Conservation (phyloP, 2,888 invertebrate genomes). For the Stenotaenia linearis region DNA sequence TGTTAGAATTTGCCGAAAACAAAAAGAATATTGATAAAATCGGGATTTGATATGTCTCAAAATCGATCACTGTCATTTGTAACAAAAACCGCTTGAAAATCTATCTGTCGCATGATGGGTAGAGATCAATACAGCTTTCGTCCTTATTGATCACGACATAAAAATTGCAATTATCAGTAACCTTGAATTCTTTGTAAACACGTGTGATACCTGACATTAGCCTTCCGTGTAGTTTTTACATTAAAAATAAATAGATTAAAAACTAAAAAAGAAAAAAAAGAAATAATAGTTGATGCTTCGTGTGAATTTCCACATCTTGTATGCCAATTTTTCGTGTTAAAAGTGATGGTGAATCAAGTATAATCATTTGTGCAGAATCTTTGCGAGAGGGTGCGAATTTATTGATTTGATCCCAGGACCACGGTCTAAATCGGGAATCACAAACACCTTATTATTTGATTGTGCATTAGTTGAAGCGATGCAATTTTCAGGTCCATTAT, state of each 20-base stretch:
- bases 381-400: not conserved
- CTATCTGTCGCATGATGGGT: too few species aligned
- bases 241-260: not conserved
- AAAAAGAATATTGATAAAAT: not conserved
- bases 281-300: not conserved
- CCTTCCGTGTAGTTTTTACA: too few species aligned
- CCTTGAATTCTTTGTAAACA: not conserved
- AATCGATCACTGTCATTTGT: not conserved
- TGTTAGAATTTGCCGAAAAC: not conserved
- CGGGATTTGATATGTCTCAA: not conserved
- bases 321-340: not conserved
- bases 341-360: not conserved
- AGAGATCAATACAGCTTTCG: not conserved
- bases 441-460: not conserved
- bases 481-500: not conserved
- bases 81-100: not conserved
- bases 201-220: too few species aligned
- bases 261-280: not conserved
- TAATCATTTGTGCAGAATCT: not conserved
- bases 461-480: not conserved
- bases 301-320: not conserved
- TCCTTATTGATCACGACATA: not conserved
- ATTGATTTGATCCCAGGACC: not conserved
- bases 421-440: slow-evolving; percentile 1
- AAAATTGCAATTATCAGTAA: not conserved